Percentiles rank a stretch among this genome's conserved stretches.
Evolutionary conservation across 2,113 vertebrate species (phyloP).

Genomic region (Ailuropoda melanoleuca): DNA sequence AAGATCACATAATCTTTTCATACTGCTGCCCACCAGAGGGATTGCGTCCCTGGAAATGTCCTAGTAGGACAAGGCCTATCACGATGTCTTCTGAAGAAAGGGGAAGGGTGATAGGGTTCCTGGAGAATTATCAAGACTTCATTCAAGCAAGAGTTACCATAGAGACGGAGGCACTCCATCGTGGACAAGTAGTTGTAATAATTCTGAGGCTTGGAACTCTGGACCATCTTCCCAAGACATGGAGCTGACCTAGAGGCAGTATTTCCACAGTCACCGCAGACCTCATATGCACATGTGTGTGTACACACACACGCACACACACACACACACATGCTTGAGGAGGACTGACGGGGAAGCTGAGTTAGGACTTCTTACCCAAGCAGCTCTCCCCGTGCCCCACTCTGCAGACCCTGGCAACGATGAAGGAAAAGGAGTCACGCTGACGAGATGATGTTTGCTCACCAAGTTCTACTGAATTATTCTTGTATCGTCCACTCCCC

Average conservation of each 20-base stretch:
- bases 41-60: neutral
- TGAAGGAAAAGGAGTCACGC: neutral
- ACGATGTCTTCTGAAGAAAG: neutral
- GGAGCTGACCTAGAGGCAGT: neutral
- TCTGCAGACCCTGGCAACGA: neutral
- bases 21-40: neutral
- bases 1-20: neutral
- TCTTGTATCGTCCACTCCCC: neutral
- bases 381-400: neutral
- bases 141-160: neutral
- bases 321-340: neutral
- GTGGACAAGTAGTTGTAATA: neutral
- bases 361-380: neutral
- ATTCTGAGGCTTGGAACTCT: neutral
- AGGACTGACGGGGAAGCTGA: neutral
- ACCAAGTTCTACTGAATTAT: neutral
- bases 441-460: neutral
- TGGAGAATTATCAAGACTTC: neutral
- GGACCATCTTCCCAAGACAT: neutral
- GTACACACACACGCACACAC: neutral
- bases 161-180: neutral
- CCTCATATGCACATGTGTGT: fast-evolving
- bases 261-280: neutral
- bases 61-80: neutral
- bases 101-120: neutral